Conservation (phyloP, 2,113 vertebrate species). For the Xenopus tropicalis region UCB_Xtro_10.0 CM004451.2:6765501-6766000, state of each 20-base stretch:
- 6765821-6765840: constrained; percentile 64
- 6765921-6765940: constrained; percentile 66
- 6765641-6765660: too few relatives aligned
- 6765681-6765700: constrained; percentile 61
- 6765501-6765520: too few relatives aligned
- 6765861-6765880: constrained; percentile 63
- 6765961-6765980: constrained; percentile 57
- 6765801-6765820: constrained; percentile 11
- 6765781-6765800: fast-evolving
- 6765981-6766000: constrained; percentile 61
- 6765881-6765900: constrained; percentile 53
- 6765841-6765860: constrained; percentile 47
- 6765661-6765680: constrained; percentile 60
- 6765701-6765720: constrained; percentile 66
- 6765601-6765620: too few relatives aligned
- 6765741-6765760: constrained; percentile 62
- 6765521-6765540: too few relatives aligned
- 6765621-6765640: too few relatives aligned
- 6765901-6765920: constrained; percentile 55
- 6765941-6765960: constrained; percentile 59
- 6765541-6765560: too few relatives aligned
- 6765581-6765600: too few relatives aligned
- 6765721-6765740: constrained; percentile 66
- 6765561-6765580: too few relatives aligned
- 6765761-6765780: constrained; percentile 56